Evolutionary conservation across 2,888 invertebrate genomes (phyloP), one percentile per base, ranked within the genome.

Genomic region (Metellina segmentata): DNA sequence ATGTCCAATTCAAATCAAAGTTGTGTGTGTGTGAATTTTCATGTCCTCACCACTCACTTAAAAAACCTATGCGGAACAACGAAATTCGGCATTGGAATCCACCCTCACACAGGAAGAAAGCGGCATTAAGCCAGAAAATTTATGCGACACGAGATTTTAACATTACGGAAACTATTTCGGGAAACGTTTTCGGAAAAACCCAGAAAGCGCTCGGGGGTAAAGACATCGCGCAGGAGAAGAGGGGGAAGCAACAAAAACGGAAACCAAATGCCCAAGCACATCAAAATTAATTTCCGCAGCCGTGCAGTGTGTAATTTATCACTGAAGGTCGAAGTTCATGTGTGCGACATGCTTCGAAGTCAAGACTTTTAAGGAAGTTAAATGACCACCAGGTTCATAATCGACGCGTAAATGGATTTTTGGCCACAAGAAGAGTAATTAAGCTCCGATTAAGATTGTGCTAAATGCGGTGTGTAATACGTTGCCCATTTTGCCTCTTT

Each of bases 151-250:
- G 87, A 70, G 48, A 87, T 87, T 70, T 71, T 51, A 71, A 79
- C 87, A 87, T 87, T 87, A 87, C 70, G 52, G n/a, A 79, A 75
- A 79, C 87, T 87, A 87, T 79, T 78, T 87, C 71, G 52, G 78
- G 78, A 53, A 61, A 48, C 77, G 77, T 51, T 82, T 82, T 71
- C 20, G 74, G 77, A 78, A 61, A 61, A 51, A 70, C 78, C 52
- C 70, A 34, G 61, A 52, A 79, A 51, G 48, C 70, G 61, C 34
- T 49, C n/a, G 69, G 70, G 51, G 61, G 34, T 34, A 61, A 61
- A 61, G 16, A 61, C 61, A 61, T 34, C 34, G 34, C 1, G 34
- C 34, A 34, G 34, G 34, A 1, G 34, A 34, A 34, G 34, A 34
- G 34, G 34, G 34, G 34, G 34, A 34, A 34, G 70, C 70, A 79